Base-by-base conservation (phyloP, 2,113 vertebrate species). In the Rhagologus leucostigma region DNA sequence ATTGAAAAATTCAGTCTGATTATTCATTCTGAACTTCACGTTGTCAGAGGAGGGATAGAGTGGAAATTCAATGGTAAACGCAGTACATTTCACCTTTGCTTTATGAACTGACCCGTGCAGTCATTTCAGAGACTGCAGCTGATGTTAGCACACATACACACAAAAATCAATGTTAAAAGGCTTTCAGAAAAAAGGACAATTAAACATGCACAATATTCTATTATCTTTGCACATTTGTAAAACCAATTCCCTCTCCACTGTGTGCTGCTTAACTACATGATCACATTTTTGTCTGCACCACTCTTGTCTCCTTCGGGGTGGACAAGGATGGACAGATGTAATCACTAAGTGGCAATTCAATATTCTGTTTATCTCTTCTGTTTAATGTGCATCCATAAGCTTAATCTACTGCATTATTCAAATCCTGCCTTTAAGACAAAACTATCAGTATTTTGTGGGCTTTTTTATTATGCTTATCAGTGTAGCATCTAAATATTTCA, bases 81-180 rank as follows among this genome's bases (percentile, higher is more conserved):
- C 71, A 26, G 56, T 71, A 32, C 20, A 27, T 89, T 86, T 87
- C 68, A 78, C 24, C 41, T 94, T 53, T 79, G 0, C 46, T 82
- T 87, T 64, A 41, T 79, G 75, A 93, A 83, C 33, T 1, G 13
- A 75, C 53, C 80, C 0, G 0, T 87, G 49, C 37, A 60, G 37
- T 78, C 47, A 41, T 81, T 84, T 84, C 46, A 92, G 59, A 94
- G 80, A 21, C 47, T 49, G 41, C 44, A 79, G 49, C 60, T 3
- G 1, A 44, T 87, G 49, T 68, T 87, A 76, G 57, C 39, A 63
- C 73, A 59, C 22, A 55, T 39, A 16, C 3, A 65, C 27, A 67
- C 29, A 88, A 73, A 93, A 92, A 92, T 62, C 75, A 65, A 50
- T 83, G 35, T 57, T 85, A 88, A 88, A 96, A 92, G 63, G 42